phyloP scores from a whole-genome alignment of 2,888 invertebrate species.

The Adela reaumurella region DNA sequence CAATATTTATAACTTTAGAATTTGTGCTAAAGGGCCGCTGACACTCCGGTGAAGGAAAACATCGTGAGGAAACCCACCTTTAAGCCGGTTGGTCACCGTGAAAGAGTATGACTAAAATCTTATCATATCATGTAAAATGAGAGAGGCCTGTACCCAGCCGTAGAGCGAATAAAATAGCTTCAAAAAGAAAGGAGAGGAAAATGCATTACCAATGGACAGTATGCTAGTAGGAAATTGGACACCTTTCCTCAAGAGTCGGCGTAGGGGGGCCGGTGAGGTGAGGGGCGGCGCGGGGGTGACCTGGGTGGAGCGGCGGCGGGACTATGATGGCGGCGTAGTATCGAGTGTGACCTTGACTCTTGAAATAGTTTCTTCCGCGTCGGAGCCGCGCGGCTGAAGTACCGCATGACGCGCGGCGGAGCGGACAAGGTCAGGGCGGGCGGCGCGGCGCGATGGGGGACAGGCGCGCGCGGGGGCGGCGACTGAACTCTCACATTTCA shows the following conservation, averaged over 20 bases:
- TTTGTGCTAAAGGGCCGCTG: too few relatives aligned
- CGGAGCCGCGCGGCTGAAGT: conserved; percentile 37
- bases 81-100: too few relatives aligned
- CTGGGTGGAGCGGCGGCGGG: conserved; percentile 15
- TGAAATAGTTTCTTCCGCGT: conserved; percentile 55
- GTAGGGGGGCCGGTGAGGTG: conserved; percentile 3
- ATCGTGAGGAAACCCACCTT: too few relatives aligned
- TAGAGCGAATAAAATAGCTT: too few relatives aligned
- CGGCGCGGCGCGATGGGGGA: neutral
- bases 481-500: neutral
- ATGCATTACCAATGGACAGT: too few relatives aligned
- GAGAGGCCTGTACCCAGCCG: too few relatives aligned
- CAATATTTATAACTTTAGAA: too few relatives aligned
- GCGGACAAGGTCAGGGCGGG: conserved; percentile 20
- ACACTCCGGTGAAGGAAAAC: too few relatives aligned
- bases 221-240: neutral
- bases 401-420: conserved; percentile 37
- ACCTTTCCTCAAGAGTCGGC: too few relatives aligned
- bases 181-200: too few relatives aligned
- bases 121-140: too few relatives aligned
- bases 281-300: conserved; percentile 5
- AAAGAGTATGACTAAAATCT: too few relatives aligned
- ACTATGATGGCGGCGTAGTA: conserved; percentile 32
- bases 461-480: neutral
- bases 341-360: conserved; percentile 50